phyloP scores from a whole-genome alignment of 30 jellyfish, hydroid and myxozoan species.

The Sanderia malayensis region DNA sequence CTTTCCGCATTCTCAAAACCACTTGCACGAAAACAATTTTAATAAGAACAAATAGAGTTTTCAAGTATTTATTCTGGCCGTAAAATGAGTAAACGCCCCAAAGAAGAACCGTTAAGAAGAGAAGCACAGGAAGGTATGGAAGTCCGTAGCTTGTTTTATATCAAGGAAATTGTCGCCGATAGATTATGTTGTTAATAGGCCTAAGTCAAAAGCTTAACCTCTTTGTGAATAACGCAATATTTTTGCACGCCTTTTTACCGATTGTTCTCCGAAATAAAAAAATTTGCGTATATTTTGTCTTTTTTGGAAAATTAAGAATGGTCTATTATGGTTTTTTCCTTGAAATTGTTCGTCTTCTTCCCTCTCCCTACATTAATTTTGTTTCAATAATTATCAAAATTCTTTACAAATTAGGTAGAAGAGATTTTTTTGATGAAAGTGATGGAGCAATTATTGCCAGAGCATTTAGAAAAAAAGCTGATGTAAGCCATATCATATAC shows the following conservation, averaged over 20 bases:
- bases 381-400: not conserved
- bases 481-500: constrained; percentile 27
- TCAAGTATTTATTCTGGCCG: not conserved
- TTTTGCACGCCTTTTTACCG: too few relatives aligned
- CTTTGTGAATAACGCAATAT: too few relatives aligned
- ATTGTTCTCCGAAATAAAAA: too few relatives aligned
- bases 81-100: not conserved
- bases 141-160: not conserved
- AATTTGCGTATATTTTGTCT: too few relatives aligned
- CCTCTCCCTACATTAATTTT: too few relatives aligned
- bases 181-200: too few relatives aligned
- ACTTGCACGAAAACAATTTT: too few relatives aligned
- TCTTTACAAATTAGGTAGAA: constrained; percentile 3
- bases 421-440: constrained; percentile 49
- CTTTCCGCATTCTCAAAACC: too few relatives aligned
- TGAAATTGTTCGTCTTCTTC: not conserved
- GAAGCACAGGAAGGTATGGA: not conserved
- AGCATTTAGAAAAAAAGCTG: constrained; percentile 45
- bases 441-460: constrained; percentile 46
- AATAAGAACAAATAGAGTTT: not conserved
- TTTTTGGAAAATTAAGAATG: not conserved
- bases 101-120: not conserved
- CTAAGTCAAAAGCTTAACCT: too few relatives aligned
- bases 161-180: too few relatives aligned
- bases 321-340: not conserved